Percentiles rank a stretch among this genome's conserved stretches.
Conservation (phyloP, 2,888 invertebrate species). For the Petrolisthes manimaculis region DNA sequence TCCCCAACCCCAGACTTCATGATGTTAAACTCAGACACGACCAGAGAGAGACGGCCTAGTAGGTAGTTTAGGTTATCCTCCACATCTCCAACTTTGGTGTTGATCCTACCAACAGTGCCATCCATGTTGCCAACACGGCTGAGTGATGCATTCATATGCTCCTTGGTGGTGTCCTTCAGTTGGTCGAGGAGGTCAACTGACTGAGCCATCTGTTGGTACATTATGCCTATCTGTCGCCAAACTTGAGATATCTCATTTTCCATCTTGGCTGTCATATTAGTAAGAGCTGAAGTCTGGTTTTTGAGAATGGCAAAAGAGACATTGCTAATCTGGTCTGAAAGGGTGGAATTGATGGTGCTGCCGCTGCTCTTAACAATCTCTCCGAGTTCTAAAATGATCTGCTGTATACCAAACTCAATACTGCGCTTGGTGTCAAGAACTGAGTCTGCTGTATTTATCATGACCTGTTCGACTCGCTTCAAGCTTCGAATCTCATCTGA, state of each 20-base stretch:
- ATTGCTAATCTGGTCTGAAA: slow-evolving; percentile 77
- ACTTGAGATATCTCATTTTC: slow-evolving; percentile 77
- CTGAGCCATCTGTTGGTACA: slow-evolving; percentile 85
- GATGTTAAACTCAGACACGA: slow-evolving; percentile 86
- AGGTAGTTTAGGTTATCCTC: slow-evolving; percentile 86
- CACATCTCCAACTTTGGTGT: slow-evolving; percentile 81
- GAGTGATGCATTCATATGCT: slow-evolving; percentile 79
- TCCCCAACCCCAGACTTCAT: slow-evolving; percentile 66
- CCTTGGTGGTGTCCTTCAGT: slow-evolving; percentile 79
- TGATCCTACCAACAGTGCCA: slow-evolving; percentile 82
- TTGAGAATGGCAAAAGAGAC: slow-evolving; percentile 79
- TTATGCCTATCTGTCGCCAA: slow-evolving; percentile 90
- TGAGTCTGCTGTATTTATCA: slow-evolving; percentile 86
- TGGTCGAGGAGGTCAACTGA: slow-evolving; percentile 82
- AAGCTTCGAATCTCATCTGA: slow-evolving; percentile 72
- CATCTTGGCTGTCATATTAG: slow-evolving; percentile 82
- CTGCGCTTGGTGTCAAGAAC: slow-evolving; percentile 86
- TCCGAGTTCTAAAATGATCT: slow-evolving; percentile 82
- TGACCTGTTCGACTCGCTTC: slow-evolving; percentile 81
- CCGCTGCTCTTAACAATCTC: slow-evolving; percentile 72
- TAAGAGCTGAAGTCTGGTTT: slow-evolving; percentile 80
- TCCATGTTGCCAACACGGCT: slow-evolving; percentile 80
- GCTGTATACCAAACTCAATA: slow-evolving; percentile 86
- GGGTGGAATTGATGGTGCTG: slow-evolving; percentile 77
- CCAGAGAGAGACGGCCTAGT: slow-evolving; percentile 82